phyloP scores from a whole-genome alignment of 2,113 vertebrate genomes.

The Prochilodus magdalenae region DNA sequence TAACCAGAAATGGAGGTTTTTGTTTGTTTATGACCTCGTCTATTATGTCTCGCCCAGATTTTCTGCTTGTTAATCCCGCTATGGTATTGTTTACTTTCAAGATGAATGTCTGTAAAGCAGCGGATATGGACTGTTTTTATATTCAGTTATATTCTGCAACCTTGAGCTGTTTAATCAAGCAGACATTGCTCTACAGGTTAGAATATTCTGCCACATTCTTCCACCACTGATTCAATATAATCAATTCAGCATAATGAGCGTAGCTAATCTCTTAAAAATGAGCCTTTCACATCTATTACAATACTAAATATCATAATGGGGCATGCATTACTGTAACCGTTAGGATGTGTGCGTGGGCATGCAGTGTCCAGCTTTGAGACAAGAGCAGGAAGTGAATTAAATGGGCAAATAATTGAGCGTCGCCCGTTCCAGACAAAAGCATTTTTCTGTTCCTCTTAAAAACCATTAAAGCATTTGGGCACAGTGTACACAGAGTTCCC shows the following conservation, averaged over 20 bases:
- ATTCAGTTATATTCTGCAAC: not conserved
- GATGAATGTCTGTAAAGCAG: not conserved
- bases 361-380: not conserved
- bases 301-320: too few relatives aligned
- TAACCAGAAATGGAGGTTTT: not conserved
- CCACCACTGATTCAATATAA: too few relatives aligned
- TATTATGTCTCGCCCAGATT: not conserved
- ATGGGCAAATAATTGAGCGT: not conserved
- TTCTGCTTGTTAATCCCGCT: not conserved
- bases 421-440: too few relatives aligned
- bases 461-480: not conserved
- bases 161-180: not conserved
- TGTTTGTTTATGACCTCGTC: slow-evolving; percentile 29
- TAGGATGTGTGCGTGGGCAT: not conserved
- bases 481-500: not conserved
- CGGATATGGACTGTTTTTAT: not conserved
- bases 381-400: not conserved
- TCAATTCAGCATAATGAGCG: too few relatives aligned
- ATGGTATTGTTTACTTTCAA: not conserved
- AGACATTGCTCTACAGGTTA: not conserved
- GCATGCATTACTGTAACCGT: too few relatives aligned
- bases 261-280: too few relatives aligned
- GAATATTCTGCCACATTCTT: too few relatives aligned
- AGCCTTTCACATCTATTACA: too few relatives aligned
- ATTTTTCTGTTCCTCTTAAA: not conserved